Percentiles rank a stretch among this genome's conserved stretches.
Evolutionary conservation across 1,140 invertebrate species (phyloP).

Genomic region (Pantala flavescens): DNA sequence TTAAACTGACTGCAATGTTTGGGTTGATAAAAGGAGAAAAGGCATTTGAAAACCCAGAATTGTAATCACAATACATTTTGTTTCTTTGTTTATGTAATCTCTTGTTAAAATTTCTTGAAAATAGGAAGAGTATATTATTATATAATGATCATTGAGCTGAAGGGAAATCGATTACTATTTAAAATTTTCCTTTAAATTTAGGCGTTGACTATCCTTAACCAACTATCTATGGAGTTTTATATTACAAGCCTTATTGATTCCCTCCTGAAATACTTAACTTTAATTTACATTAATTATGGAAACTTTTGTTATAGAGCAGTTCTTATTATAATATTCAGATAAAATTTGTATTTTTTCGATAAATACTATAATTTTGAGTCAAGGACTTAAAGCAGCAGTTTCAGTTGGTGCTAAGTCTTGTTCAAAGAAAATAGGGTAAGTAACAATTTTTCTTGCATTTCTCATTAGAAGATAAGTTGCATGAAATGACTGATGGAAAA

Average conservation of each 20-base stretch:
- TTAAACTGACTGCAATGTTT: conserved; percentile 30
- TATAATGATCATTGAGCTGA: not conserved
- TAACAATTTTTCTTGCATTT: no score
- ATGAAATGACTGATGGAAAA: no score
- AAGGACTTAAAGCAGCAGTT: not conserved
- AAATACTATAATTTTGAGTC: not conserved
- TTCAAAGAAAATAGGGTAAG: no score
- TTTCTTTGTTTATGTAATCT: not conserved
- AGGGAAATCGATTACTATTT: not conserved
- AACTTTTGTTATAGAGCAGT: not conserved
- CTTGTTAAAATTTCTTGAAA: not conserved
- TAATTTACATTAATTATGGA: not conserved
- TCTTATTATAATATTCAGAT: not conserved
- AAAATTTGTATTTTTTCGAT: not conserved
- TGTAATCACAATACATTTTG: conserved; percentile 16
- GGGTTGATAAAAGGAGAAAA: conserved; percentile 17
- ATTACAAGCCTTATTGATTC: not conserved
- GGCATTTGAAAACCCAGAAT: conserved; percentile 24
- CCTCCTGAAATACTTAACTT: not conserved
- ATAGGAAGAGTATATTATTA: not conserved
- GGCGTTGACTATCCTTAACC: not conserved
- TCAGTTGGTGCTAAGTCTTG: not conserved
- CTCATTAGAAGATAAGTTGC: no score
- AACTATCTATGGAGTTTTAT: not conserved
- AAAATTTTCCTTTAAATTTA: not conserved